These are phyloP conservation scores for Latheticus oryzae DNA, from an alignment of 2,888 invertebrate genomes.

Conservation along the genomic window DNA sequence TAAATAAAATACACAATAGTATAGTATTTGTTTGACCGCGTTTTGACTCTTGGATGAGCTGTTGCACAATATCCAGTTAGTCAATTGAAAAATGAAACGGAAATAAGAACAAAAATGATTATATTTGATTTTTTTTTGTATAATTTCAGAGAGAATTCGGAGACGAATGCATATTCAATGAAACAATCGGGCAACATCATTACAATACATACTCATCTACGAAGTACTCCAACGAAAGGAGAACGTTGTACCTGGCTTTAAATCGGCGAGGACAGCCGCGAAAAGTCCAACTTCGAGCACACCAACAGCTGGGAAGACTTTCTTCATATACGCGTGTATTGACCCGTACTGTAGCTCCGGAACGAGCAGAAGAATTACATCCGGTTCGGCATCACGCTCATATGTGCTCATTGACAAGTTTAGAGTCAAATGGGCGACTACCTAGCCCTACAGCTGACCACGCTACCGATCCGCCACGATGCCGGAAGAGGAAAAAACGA, in stretches of 20 bases:
- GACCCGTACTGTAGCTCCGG: constrained; percentile 70
- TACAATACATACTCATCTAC: constrained; percentile 87
- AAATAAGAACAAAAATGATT: too few relatives aligned
- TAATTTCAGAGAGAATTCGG: constrained; percentile 88
- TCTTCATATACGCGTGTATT: constrained; percentile 81
- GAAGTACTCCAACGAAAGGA: constrained; percentile 76
- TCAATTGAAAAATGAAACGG: too few relatives aligned
- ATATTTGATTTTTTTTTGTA: constrained; percentile 60
- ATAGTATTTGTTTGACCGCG: constrained; percentile 14
- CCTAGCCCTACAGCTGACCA: constrained; percentile 52
- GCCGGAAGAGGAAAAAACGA: constrained; percentile 67
- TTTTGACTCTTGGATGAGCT: too few relatives aligned
- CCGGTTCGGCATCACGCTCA: constrained; percentile 64
- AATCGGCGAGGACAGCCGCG: constrained; percentile 79
- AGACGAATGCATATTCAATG: constrained; percentile 86
- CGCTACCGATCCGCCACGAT: constrained; percentile 64
- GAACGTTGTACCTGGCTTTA: constrained; percentile 81
- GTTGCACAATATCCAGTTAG: too few relatives aligned
- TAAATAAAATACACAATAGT: constrained; percentile 5
- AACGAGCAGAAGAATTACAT: constrained; percentile 68
- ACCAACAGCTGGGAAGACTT: constrained; percentile 76
- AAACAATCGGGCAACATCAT: constrained; percentile 85
- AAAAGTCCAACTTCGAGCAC: constrained; percentile 77
- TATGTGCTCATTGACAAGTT: constrained; percentile 51
- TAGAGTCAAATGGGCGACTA: constrained; percentile 50